These are phyloP conservation scores for Drosophila bocki DNA, from an alignment of 1,140 invertebrate genomes.

Conservation along the genomic window DNA sequence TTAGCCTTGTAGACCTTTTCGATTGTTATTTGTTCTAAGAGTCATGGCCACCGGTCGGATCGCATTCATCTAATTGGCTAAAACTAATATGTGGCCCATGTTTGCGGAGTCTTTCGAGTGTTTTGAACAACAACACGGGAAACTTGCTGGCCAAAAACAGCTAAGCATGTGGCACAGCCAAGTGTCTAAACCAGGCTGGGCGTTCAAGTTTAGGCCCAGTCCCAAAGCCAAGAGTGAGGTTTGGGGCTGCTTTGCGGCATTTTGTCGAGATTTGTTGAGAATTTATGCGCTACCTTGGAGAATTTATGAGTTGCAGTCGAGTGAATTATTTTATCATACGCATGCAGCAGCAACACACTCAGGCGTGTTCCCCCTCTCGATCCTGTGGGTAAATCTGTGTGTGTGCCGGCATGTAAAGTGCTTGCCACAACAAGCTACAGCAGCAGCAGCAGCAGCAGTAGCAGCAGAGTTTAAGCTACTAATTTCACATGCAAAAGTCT, in stretches of 20 bases:
- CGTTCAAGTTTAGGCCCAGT: slow-evolving; percentile 5
- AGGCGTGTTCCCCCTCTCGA: not conserved
- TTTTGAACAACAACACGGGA: slow-evolving; percentile 2
- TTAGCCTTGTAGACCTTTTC: slow-evolving; percentile 1
- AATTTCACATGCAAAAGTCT: slow-evolving; percentile 83
- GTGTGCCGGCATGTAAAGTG: slow-evolving; percentile 39
- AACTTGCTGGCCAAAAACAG: slow-evolving; percentile 27
- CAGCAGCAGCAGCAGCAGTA: slow-evolving; percentile 22
- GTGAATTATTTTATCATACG: slow-evolving; percentile 84
- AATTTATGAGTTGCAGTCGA: slow-evolving; percentile 84
- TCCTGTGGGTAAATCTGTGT: slow-evolving; percentile 10
- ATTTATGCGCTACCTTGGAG: slow-evolving; percentile 83
- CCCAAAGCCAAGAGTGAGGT: slow-evolving; percentile 54
- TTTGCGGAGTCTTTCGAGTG: slow-evolving; percentile 36
- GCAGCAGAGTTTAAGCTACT: slow-evolving; percentile 75
- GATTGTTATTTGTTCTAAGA: slow-evolving; percentile 14
- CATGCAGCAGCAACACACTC: slow-evolving; percentile 73
- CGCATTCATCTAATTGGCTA: slow-evolving; percentile 45
- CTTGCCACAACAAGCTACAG: slow-evolving; percentile 75
- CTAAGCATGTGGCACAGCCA: slow-evolving; percentile 46
- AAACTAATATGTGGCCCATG: slow-evolving; percentile 64
- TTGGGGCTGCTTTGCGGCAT: slow-evolving; percentile 79
- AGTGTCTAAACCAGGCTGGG: slow-evolving; percentile 23
- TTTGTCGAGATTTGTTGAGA: slow-evolving; percentile 81
- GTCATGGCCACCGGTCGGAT: slow-evolving; percentile 2